Base-by-base conservation (phyloP, 1,140 invertebrate species). In the Bombus affinis region DNA sequence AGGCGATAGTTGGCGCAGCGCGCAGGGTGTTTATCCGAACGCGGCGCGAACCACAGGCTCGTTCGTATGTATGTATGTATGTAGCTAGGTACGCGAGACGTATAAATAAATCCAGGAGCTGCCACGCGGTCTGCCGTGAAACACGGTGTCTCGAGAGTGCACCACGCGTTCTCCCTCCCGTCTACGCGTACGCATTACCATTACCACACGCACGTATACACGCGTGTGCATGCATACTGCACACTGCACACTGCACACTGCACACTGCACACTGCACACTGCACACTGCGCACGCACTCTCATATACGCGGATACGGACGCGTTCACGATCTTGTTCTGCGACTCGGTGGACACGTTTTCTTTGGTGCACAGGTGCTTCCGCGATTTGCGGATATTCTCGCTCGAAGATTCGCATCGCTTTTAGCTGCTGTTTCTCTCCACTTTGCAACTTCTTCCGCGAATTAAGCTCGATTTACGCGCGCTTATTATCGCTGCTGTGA, bases 71-170 rank as follows among this genome's bases (percentile, higher is more conserved):
- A 32, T 68, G 53, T 44, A 15, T 28, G 62, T 32, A 32, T 59
- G 84, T 53, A 39, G 81, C 81, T 81, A 81, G 75, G 87, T 47
- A 79, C 80, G 76, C 57, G 73, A 66, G 81, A 80, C 83, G 74
- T 93, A 93, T 93, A 93, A 93, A 93, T 93, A 93, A 93, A 93
- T 91, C 90, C 79, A 83, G 81, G 84, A 90, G 93, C 94, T 94
- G 94, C 93, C 94, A 95, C 94, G 94, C 94, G 93, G 94, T 95
- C 94, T 95, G 92, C 93, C 92, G 90, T 92, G 92, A 93, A 93
- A 91, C 89, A 86, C 89, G 88, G 80, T 90, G 92, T 93, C 92
- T 93, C 91, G 83, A 85, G 82, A 80, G 76, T 77, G 83, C 70
- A 86, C 74, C 85, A 83, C 39, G 87, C 85, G 75, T 86, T 75